Evolutionary conservation across 2,113 vertebrate genomes (phyloP), one percentile per base, ranked within the genome.

Genomic region (Bettongia penicillata): DNA sequence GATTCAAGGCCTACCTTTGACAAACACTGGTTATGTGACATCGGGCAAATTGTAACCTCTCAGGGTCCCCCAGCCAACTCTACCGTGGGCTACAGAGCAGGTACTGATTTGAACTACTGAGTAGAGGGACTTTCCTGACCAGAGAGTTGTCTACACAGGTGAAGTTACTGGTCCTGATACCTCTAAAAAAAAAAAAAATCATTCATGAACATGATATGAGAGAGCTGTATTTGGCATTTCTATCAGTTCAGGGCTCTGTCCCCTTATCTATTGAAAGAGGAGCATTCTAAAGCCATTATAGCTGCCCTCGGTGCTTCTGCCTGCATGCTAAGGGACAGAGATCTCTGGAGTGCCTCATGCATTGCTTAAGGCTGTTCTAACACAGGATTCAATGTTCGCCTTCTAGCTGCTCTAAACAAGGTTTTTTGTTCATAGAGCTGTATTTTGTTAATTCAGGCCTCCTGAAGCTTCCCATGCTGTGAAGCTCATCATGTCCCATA

Each of bases 151-250:
- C n/a, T 84, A 22, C 7, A 1, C 16, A 23, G 68, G 22, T 43
- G 19, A 84, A 84, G n/a, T 84, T 22, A 43, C n/a, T 84, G 68
- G 68, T 84, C 6, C 68, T 43, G 7, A 84, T 84, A 84, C 19
- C 7, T 43, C 68, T 19, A 23, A n/a, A 43, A 84, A 84, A 84
- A 14, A 31, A 61, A 11, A 43, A 22, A 43, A 84, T 23, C 37
- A 16, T 84, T 43, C 19, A 50, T 57, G 96, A 95, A 51, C 25
- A 90, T n/a, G 61, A 47, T 16, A 94, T 95, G 92, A 93, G 94
- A 92, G 61, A 53, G 31, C 5, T 24, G 48, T 92, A 12, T 84
- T 51, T n/a, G 53, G 24, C 23, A 90, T 93, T 96, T 93, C n/a
- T 89, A 28, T 95, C 91, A 28, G 91, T 94, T 49, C 37, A 49